Base-by-base conservation (phyloP, 2,797 vertebrate genomes). In the Paguma larvata region DNA sequence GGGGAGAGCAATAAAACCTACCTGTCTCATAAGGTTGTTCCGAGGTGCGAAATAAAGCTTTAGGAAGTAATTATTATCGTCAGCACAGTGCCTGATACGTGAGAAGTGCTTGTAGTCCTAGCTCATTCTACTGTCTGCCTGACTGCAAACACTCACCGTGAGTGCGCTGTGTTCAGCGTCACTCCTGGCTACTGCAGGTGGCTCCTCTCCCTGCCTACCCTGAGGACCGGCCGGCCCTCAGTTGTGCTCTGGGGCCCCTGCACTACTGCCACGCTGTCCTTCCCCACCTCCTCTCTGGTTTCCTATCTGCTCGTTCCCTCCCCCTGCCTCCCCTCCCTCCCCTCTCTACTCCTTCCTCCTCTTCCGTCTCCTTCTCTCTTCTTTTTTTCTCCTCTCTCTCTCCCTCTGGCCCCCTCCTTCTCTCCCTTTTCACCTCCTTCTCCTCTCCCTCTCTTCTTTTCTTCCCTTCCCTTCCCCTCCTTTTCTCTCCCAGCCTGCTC, bases 191-290 rank as follows among this genome's bases (percentile, higher is more conserved):
- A 25, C 44, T 59, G 1, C 30, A 3, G 34, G 8, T 32, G 3
- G 3, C 38, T 18, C 63, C 51, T 72, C 23, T 53, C 48, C 8
- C 34, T 44, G 21, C 38, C 4, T 12, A 30, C 18, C 16, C 16
- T 27, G 7, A 44, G 62, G 34, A 14, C 12, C 32, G 0, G 1
- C 30, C 19, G 0, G 4, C 21, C 10, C 1, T 19, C 16, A n/a
- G 2, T n/a, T 70, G 16, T 6, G 6, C 34, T 32, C 62, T 4
- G 2, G 6, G 8, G 16, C 41, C n/a, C 13, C 18, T 38, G 48
- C 46, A 44, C 18, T 18, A 2, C 2, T 34, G 14, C 53, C 10
- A 44, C 6, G 12, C 14, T 18, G 12, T 38, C 48, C 34, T 16
- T 46, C 34, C 41, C 46, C 46, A 53, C 34, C 32, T 0, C 32